phyloP scores from a whole-genome alignment of 30 jellyfish, hydroid and myxozoan species.

The Aurelia sp. region DNA sequence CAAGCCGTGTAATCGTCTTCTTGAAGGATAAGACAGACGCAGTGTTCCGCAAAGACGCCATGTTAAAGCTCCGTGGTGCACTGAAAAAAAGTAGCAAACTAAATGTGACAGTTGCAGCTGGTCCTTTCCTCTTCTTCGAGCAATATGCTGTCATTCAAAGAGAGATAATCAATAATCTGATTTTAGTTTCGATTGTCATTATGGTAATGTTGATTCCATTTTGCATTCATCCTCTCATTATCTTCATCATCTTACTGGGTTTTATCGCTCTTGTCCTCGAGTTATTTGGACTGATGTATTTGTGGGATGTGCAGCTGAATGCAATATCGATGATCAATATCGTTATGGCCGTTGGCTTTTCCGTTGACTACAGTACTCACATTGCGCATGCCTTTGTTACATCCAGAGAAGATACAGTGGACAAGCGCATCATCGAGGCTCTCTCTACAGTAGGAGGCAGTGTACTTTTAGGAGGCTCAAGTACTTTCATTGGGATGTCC shows the following conservation, averaged over 20 bases:
- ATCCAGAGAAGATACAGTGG: slow-evolving; percentile 68
- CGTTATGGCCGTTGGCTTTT: slow-evolving; percentile 94
- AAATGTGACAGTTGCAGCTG: slow-evolving; percentile 38
- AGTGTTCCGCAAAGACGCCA: slow-evolving; percentile 69
- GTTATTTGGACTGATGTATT: slow-evolving; percentile 85
- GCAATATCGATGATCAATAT: slow-evolving; percentile 90
- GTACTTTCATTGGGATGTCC: slow-evolving; percentile 77
- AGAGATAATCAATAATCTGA: slow-evolving; percentile 71
- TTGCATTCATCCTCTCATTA: slow-evolving; percentile 78
- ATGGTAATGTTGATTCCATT: slow-evolving; percentile 76
- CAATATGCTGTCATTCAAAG: slow-evolving; percentile 78
- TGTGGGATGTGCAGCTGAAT: slow-evolving; percentile 89
- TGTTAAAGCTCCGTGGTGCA: slow-evolving; percentile 77
- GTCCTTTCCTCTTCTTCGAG: slow-evolving; percentile 80
- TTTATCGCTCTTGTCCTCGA: slow-evolving; percentile 74
- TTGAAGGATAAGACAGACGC: slow-evolving; percentile 71
- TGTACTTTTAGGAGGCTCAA: slow-evolving; percentile 89
- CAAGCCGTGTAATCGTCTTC: slow-evolving; percentile 77
- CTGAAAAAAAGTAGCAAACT: slow-evolving; percentile 22
- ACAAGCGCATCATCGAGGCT: slow-evolving; percentile 77
- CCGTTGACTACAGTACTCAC: slow-evolving; percentile 98
- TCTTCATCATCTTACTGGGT: slow-evolving; percentile 65
- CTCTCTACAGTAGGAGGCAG: slow-evolving; percentile 90
- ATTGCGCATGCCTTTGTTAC: slow-evolving; percentile 91
- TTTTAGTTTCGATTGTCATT: slow-evolving; percentile 66